Conservation (phyloP, 2,797 vertebrate genomes). For the Galaxias olidus region DNA sequence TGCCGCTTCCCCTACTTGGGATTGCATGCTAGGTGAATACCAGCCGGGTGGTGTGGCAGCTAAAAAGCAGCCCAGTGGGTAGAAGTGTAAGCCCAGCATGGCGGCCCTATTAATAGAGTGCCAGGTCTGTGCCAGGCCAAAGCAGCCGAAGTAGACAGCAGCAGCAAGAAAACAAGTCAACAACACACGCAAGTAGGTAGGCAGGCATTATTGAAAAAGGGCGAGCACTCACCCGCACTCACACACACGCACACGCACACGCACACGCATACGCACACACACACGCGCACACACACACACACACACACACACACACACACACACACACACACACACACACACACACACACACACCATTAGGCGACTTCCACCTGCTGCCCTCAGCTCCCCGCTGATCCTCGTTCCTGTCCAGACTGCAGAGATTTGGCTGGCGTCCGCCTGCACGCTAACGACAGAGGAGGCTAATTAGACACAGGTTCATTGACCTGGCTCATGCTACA, state of each 20-base stretch:
- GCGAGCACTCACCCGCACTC: too few relatives aligned
- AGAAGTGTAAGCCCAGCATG: too few relatives aligned
- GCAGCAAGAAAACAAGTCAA: too few relatives aligned
- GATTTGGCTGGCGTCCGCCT: constrained; percentile 14
- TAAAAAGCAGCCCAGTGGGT: too few relatives aligned
- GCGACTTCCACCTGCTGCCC: neutral
- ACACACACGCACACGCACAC: neutral
- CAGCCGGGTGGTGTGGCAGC: too few relatives aligned
- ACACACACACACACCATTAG: constrained; percentile 12
- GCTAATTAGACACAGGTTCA: constrained; percentile 38
- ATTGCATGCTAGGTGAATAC: too few relatives aligned
- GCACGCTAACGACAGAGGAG: constrained; percentile 25
- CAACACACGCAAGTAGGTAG: too few relatives aligned
- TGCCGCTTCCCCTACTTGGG: too few relatives aligned
- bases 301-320: neutral
- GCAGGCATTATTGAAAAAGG: too few relatives aligned
- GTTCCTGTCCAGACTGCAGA: constrained; percentile 16
- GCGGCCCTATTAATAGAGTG: too few relatives aligned
- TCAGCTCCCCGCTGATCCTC: neutral
- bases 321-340: neutral
- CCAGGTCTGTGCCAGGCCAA: too few relatives aligned
- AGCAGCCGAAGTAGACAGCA: too few relatives aligned
- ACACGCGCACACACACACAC: constrained; percentile 15
- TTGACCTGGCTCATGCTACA: constrained; percentile 31
- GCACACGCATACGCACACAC: neutral